These are phyloP conservation scores for Mus spretus DNA, from an alignment of 2,797 vertebrate species.

Conservation along the genomic window DNA sequence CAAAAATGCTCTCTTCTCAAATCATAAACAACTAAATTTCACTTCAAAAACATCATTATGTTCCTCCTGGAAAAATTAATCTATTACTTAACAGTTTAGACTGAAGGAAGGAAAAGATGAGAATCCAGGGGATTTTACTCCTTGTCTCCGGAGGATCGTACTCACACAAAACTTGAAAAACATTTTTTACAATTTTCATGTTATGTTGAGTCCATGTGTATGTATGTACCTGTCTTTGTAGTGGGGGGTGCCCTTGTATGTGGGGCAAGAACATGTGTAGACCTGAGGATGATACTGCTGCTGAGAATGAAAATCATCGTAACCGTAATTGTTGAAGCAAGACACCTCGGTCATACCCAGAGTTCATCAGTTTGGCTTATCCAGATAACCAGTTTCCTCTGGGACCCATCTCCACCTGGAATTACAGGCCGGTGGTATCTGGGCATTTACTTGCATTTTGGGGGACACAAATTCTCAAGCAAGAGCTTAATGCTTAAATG, in stretches of 20 bases:
- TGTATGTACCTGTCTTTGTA: neutral
- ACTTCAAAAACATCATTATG: conserved; percentile 44
- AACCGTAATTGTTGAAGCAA: neutral
- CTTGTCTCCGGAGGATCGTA: conserved; percentile 28
- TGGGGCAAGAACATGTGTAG: neutral
- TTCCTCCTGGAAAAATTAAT: conserved; percentile 14
- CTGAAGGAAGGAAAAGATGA: neutral
- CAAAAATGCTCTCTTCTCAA: conserved; percentile 42
- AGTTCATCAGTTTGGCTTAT: neutral
- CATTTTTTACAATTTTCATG: neutral
- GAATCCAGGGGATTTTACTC: conserved; percentile 53
- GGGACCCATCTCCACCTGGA: neutral
- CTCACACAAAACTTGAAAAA: conserved; percentile 6
- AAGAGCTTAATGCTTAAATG: neutral
- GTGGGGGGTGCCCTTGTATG: neutral
- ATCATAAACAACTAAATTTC: conserved; percentile 52
- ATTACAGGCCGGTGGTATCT: neutral
- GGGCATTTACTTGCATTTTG: neutral
- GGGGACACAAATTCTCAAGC: neutral
- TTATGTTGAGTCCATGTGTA: neutral
- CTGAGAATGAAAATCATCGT: neutral
- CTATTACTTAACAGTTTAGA: conserved; percentile 49
- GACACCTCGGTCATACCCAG: neutral
- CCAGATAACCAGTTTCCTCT: neutral
- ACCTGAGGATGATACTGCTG: neutral